These are phyloP conservation scores for Siderastrea radians DNA, from an alignment of 92 coral and sea anemone species.

Conservation along the genomic window DNA sequence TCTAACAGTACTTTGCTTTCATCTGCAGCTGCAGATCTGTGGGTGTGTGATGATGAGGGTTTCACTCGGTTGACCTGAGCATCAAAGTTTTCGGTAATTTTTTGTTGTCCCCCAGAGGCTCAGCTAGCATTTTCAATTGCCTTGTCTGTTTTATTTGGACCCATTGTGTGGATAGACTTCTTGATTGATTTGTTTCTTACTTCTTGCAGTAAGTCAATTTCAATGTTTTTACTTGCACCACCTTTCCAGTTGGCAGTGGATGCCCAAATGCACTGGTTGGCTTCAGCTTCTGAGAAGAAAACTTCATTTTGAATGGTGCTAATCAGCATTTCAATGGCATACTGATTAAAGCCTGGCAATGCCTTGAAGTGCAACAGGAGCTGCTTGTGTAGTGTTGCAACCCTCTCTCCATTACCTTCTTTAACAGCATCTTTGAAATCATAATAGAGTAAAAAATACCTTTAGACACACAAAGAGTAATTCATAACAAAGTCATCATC, in stretches of 20 bases:
- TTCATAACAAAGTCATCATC: conserved; percentile 38
- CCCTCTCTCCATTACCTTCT: conserved; percentile 68
- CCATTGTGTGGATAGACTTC: conserved; percentile 59
- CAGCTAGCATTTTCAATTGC: conserved; percentile 58
- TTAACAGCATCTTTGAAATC: conserved; percentile 51
- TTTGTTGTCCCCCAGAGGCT: conserved; percentile 58
- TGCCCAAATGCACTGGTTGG: conserved; percentile 1
- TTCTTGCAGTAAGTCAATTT: conserved; percentile 28
- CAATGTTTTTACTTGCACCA: conserved; percentile 49
- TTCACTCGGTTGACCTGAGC: conserved; percentile 20
- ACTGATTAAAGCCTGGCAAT: conserved; percentile 25
- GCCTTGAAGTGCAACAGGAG: conserved; percentile 66
- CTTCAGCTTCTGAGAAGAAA: conserved; percentile 71
- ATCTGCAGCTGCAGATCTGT: conserved; percentile 58
- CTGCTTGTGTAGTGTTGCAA: conserved; percentile 67
- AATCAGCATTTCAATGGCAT: conserved; percentile 80
- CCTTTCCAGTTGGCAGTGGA: conserved; percentile 75
- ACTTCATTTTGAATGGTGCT: conserved; percentile 51
- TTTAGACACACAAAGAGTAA: conserved; percentile 38
- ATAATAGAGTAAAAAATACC: conserved; percentile 10
- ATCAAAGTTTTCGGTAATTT: conserved; percentile 52
- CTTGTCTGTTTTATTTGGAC: conserved; percentile 68
- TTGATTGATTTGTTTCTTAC: conserved; percentile 59
- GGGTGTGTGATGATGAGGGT: conserved; percentile 52
- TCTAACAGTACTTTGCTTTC: conserved; percentile 55